Percentiles rank a stretch among this genome's conserved stretches.
These are phyloP conservation scores for Imbricaverruca yamaguchii DNA, from an alignment of 2,888 invertebrate species.

Conservation along the genomic window DNA sequence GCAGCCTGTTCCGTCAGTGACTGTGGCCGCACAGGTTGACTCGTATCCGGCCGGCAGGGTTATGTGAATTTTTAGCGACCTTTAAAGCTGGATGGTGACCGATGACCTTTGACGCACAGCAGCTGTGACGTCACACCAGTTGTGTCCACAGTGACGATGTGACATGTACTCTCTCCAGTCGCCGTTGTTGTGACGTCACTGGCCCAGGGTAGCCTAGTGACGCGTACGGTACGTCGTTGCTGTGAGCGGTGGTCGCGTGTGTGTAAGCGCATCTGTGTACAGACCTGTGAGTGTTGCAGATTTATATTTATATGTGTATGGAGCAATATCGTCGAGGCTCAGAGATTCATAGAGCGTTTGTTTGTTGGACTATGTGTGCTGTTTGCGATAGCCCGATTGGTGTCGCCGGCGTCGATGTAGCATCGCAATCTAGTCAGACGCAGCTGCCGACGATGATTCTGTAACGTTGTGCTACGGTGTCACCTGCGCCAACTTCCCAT, in stretches of 20 bases:
- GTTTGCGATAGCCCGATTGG: background rate
- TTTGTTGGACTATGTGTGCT: background rate
- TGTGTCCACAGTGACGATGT: no score
- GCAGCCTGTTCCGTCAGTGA: no score
- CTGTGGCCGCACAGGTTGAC: no score
- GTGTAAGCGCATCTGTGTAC: background rate
- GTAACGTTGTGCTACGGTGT: background rate
- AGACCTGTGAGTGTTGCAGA: background rate
- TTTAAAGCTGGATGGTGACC: no score
- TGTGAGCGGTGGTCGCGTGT: background rate
- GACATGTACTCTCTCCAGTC: no score
- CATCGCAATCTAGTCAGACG: constrained; percentile 3
- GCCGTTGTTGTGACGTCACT: no score
- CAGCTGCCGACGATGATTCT: background rate
- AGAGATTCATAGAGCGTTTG: background rate
- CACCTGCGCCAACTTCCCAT: background rate
- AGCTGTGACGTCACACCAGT: no score
- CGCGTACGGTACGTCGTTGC: background rate
- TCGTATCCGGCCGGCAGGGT: no score
- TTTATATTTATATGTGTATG: background rate
- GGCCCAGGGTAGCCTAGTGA: background rate
- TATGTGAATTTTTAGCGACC: no score
- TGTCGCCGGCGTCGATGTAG: background rate
- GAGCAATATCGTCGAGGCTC: background rate
- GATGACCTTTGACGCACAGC: no score